phyloP scores from a whole-genome alignment of 2,888 invertebrate genomes.

The Dryococelus australis region DNA sequence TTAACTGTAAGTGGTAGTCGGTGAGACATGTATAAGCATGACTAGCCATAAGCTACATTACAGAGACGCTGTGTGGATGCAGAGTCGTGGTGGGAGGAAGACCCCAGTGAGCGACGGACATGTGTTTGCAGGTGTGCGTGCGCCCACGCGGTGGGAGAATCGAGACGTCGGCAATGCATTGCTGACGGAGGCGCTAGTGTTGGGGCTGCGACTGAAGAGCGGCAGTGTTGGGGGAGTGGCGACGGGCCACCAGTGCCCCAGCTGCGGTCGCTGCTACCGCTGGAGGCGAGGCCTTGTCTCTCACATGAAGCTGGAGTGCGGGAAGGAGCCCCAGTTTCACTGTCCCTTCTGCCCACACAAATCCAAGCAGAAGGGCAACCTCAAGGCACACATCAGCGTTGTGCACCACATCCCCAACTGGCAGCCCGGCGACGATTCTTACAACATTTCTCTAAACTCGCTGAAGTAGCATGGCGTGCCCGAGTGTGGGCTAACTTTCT shows the following conservation, averaged over 20 bases:
- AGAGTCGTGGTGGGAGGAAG: neutral
- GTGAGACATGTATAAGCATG: no score
- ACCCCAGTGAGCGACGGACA: neutral
- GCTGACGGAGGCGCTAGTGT: no score
- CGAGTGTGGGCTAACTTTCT: no score
- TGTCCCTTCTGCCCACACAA: conserved; percentile 49
- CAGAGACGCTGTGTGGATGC: no score
- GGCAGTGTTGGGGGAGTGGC: neutral
- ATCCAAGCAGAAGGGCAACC: conserved; percentile 49
- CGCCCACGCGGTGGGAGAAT: neutral
- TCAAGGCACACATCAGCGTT: conserved; percentile 47
- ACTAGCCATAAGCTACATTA: no score
- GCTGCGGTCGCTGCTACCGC: conserved; percentile 54
- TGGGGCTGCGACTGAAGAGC: no score
- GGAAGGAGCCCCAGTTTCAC: conserved; percentile 51
- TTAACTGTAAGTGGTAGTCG: no score
- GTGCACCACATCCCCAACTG: conserved; percentile 41
- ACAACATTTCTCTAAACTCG: no score
- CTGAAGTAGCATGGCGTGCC: no score
- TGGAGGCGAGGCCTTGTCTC: conserved; percentile 50
- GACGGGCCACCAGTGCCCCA: conserved; percentile 62
- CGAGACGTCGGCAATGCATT: neutral
- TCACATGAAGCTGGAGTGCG: conserved; percentile 53
- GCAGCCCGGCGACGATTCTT: neutral
- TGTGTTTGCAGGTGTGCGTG: neutral